Conservation (phyloP, 2,113 vertebrate genomes). For the Psittacara wagleri region DNA sequence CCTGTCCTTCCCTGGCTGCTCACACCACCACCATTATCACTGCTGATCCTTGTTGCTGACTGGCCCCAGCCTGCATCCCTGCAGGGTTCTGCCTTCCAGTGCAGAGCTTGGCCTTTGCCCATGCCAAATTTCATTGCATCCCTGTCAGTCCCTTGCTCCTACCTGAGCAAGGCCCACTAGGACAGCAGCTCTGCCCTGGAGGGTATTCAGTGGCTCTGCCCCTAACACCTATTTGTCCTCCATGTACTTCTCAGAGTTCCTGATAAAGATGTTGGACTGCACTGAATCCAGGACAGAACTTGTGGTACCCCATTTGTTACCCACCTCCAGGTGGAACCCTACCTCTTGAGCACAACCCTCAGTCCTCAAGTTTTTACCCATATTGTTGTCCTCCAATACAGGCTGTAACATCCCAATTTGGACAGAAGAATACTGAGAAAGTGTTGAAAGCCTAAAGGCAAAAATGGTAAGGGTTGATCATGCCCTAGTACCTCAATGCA, state of each 20-base stretch:
- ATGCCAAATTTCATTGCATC: background rate
- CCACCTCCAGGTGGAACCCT: background rate
- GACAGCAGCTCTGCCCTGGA: background rate
- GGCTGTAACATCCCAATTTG: background rate
- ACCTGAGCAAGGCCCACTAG: background rate
- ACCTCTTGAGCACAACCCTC: background rate
- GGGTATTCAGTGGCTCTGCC: background rate
- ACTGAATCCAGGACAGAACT: background rate
- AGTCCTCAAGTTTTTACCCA: background rate
- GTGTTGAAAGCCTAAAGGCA: background rate
- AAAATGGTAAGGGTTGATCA: background rate
- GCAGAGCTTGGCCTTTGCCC: background rate
- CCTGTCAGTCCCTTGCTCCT: background rate
- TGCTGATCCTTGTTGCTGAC: background rate
- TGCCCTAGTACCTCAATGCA: background rate
- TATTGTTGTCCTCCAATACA: background rate
- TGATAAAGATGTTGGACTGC: background rate
- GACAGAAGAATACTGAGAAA: background rate
- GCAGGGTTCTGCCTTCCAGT: background rate
- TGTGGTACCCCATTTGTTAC: background rate
- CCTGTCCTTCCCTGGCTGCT: background rate
- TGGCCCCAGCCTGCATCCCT: background rate
- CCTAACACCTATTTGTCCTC: background rate
- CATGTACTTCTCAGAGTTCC: background rate
- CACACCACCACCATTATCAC: fast-evolving